Evolutionary conservation across 2,797 vertebrate genomes (phyloP).

Genomic region (Malacoctenus gilli): DNA sequence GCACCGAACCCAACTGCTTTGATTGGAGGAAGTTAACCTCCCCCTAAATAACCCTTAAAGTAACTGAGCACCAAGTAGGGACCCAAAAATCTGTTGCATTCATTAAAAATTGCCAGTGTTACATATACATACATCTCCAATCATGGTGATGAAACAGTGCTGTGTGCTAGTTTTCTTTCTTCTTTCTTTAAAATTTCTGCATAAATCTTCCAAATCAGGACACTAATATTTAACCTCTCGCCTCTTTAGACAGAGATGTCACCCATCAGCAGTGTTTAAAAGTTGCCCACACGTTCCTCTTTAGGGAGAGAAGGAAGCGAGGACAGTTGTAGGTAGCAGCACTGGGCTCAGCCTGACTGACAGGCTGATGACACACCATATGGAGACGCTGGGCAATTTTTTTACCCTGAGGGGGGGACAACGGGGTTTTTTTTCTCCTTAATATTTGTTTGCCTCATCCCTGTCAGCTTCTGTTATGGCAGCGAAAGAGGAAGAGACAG

Average conservation of each 20-base stretch:
- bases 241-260: slow-evolving; percentile 14
- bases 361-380: slow-evolving; percentile 80
- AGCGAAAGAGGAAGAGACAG: slow-evolving; percentile 65
- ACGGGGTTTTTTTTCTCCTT: slow-evolving; percentile 67
- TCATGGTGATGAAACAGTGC: too few relatives aligned
- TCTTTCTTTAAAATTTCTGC: too few relatives aligned
- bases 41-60: too few relatives aligned
- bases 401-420: slow-evolving; percentile 77
- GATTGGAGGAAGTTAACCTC: too few relatives aligned
- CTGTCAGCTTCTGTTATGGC: slow-evolving; percentile 74
- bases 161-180: too few relatives aligned
- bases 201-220: too few relatives aligned
- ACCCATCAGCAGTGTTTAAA: slow-evolving; percentile 31
- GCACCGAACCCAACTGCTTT: too few relatives aligned
- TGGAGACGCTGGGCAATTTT: slow-evolving; percentile 77
- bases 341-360: slow-evolving; percentile 77
- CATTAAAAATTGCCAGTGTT: too few relatives aligned
- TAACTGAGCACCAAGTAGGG: too few relatives aligned
- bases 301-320: slow-evolving; percentile 37
- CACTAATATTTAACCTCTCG: slow-evolving; percentile 28
- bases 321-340: slow-evolving; percentile 72
- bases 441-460: slow-evolving; percentile 40
- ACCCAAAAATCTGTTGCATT: too few relatives aligned
- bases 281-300: slow-evolving; percentile 50
- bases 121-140: too few relatives aligned